Evolutionary conservation across 2,797 vertebrate species (phyloP).

Genomic region (Taeniopygia guttata): DNA sequence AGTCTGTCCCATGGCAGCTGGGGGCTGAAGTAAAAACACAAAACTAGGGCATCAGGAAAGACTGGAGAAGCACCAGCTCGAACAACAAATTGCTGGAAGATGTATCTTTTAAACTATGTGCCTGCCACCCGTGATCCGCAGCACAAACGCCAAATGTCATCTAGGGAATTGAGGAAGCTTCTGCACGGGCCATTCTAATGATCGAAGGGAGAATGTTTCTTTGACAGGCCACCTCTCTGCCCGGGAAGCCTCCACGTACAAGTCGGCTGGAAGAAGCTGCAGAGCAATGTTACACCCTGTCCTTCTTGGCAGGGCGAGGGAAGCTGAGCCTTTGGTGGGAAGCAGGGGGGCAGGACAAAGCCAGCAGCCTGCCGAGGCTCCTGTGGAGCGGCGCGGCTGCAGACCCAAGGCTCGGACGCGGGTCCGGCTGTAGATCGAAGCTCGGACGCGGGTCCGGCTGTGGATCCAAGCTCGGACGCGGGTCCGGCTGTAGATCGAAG

Average conservation of each 20-base stretch:
- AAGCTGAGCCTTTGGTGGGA: accelerated
- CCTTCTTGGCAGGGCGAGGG: not conserved
- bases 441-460: no score
- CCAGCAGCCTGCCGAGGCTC: not conserved
- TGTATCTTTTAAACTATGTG: not conserved
- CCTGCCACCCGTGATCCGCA: not conserved
- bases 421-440: not conserved
- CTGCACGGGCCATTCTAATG: not conserved
- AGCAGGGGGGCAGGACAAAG: not conserved
- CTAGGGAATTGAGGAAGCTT: not conserved
- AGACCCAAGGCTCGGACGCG: accelerated
- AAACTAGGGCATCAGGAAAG: not conserved
- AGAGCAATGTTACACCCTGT: no score
- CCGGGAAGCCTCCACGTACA: not conserved
- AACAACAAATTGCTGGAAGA: not conserved
- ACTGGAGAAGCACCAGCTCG: accelerated
- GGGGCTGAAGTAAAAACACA: not conserved
- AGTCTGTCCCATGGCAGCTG: not conserved
- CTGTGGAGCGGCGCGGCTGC: not conserved
- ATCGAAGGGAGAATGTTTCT: not conserved
- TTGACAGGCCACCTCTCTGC: not conserved
- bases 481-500: no score
- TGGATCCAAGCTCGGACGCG: no score
- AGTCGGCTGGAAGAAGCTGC: not conserved
- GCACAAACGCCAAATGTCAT: not conserved